These are phyloP conservation scores for Danaus chrysippus DNA, from an alignment of 2,888 invertebrate genomes.

Conservation along the genomic window DNA sequence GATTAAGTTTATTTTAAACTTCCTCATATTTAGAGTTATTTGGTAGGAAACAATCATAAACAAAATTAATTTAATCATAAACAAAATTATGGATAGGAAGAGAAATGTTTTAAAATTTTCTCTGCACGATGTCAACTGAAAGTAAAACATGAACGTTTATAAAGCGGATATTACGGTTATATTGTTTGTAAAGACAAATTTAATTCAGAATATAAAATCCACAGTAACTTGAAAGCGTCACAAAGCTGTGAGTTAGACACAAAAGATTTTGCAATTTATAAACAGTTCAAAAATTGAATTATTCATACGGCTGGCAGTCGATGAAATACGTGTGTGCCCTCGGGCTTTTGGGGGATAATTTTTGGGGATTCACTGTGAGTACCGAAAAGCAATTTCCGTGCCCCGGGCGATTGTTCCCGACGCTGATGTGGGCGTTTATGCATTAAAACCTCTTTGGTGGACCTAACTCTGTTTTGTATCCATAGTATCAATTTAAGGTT, in stretches of 20 bases:
- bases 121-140: no score
- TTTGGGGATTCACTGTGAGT: slow-evolving; percentile 34
- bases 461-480: slow-evolving; percentile 33
- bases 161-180: no score
- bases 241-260: slow-evolving; percentile 10
- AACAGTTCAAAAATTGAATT: slow-evolving; percentile 55
- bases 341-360: slow-evolving; percentile 33
- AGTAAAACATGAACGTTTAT: no score
- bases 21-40: no score
- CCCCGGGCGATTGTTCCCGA: slow-evolving; percentile 57
- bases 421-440: slow-evolving; percentile 31
- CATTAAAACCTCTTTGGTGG: slow-evolving; percentile 35
- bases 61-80: no score
- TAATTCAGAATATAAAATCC: slow-evolving; percentile 24
- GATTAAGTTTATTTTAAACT: no score
- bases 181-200: slow-evolving; percentile 21
- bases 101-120: no score
- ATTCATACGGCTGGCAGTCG: slow-evolving; percentile 48
- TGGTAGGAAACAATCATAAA: no score
- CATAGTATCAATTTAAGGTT: slow-evolving; percentile 27
- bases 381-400: slow-evolving; percentile 66
- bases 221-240: slow-evolving; percentile 9
- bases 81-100: no score
- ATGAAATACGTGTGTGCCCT: slow-evolving; percentile 29
- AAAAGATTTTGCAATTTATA: slow-evolving; percentile 51